Evolutionary conservation across 2,888 invertebrate genomes (phyloP), one percentile per base, ranked within the genome.

Genomic region (Xestia sexstrigata): DNA sequence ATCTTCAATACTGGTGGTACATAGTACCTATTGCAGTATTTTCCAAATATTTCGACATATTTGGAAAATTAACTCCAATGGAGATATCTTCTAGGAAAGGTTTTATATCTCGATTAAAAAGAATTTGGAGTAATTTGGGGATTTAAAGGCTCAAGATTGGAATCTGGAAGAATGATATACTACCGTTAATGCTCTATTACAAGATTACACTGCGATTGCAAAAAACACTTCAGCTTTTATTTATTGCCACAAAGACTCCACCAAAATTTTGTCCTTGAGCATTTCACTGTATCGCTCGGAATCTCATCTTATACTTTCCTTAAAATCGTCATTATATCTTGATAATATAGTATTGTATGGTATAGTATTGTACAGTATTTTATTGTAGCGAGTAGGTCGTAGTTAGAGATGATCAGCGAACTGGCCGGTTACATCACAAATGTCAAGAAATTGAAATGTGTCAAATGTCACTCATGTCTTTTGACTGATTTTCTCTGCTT

Each of bases 111-210:
- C 9, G 4, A 52, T 0, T 1, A 63, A 0, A 52, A 63, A n/a
- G 0, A 20, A 8, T 42, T 63, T 65, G 30, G 1, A 17, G 13
- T 20, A 13, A 47, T 74, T 65, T 26, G 17, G 17, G n/a, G n/a
- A 73, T 79, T 47, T 30, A 60, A 47, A 20, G 5, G 45, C 35
- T 79, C 26, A 13, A 52, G 9, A 35, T 42, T 39, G 47, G 4
- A 66, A 66, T 72, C n/a, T 62, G 17, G 8, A 23, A 77, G 17
- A 65, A 55, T 55, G 39, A 69, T 47, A 47, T 39, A 73, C 30
- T 78, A 58, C n/a, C 20, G 13, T 60, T 15, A 58, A 42, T 58
- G 49, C 30, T 39, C 58, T 66, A 20, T 73, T 52, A 47, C 8
- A 45, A 55, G 11, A 74, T 67, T 62, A 73, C 62, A 17, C 17